Conservation (phyloP, 2,113 vertebrate genomes). For the Pica pica region DNA sequence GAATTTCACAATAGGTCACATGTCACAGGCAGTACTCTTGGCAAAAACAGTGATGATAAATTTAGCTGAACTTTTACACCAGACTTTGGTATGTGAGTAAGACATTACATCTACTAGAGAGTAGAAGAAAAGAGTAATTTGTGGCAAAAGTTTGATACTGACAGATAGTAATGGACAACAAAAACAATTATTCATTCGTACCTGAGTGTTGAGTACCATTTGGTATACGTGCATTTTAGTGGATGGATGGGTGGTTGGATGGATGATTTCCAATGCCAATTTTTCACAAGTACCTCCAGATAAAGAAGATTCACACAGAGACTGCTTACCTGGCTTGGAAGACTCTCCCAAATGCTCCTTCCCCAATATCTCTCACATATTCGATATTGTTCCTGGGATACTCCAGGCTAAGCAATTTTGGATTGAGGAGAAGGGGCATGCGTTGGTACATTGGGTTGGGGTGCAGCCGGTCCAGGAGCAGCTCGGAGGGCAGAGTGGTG, state of each 20-base stretch:
- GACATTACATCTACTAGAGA: neutral
- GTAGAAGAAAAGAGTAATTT: neutral
- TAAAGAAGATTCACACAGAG: neutral
- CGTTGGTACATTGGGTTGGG: conserved; percentile 99
- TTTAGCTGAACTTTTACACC: neutral
- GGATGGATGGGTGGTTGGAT: neutral
- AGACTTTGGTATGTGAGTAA: neutral
- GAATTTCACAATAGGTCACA: neutral
- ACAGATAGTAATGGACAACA: neutral
- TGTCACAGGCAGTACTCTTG: neutral
- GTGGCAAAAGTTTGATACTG: neutral
- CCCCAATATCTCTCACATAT: conserved; percentile 95
- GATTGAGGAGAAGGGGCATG: conserved; percentile 91
- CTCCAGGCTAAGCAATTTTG: conserved; percentile 91
- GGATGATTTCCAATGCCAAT: neutral
- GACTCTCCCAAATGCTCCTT: conserved; percentile 95
- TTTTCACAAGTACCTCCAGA: neutral
- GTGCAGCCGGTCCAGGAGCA: conserved; percentile 92
- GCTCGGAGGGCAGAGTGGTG: conserved; percentile 88
- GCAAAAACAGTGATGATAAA: neutral
- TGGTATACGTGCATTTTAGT: neutral
- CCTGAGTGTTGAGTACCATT: neutral
- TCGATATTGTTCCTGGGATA: conserved; percentile 98
- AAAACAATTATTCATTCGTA: neutral
- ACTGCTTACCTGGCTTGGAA: conserved; percentile 92